Conservation (phyloP, 2,797 vertebrate genomes). For the Hipposideros larvatus region DNA sequence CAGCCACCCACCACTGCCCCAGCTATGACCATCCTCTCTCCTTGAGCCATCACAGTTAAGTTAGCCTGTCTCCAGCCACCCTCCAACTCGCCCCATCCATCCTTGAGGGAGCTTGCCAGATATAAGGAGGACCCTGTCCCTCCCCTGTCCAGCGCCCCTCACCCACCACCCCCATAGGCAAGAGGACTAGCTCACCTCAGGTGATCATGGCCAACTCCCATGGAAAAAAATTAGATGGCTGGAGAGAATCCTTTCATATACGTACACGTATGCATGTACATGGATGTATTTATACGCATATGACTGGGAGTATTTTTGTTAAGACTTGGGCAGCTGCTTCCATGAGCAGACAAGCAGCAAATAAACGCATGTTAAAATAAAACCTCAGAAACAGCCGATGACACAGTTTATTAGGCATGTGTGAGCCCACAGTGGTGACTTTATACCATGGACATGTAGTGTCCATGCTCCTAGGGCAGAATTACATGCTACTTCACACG, state of each 20-base stretch:
- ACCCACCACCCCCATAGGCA: not conserved
- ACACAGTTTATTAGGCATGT: not conserved
- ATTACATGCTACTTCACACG: not conserved
- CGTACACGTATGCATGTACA: not conserved
- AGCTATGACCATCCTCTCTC: not conserved
- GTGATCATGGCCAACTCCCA: not conserved
- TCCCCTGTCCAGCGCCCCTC: not conserved
- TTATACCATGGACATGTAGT: not conserved
- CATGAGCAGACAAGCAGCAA: conserved; percentile 15
- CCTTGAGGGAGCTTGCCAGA: not conserved
- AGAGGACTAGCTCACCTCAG: not conserved
- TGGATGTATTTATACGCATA: no score
- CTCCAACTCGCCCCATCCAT: not conserved
- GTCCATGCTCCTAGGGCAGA: not conserved
- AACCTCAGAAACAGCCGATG: not conserved
- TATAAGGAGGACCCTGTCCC: not conserved
- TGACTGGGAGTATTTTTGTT: not conserved
- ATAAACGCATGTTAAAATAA: not conserved
- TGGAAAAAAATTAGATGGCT: not conserved
- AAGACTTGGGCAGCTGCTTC: conserved; percentile 41
- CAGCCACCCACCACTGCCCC: not conserved
- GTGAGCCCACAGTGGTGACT: not conserved
- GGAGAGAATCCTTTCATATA: not conserved
- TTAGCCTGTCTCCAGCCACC: not conserved
- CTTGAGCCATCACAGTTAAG: not conserved